Percentiles rank a stretch among this genome's conserved stretches.
Evolutionary conservation across 2,888 invertebrate genomes (phyloP).

Genomic region (Mimachlamys varia): DNA sequence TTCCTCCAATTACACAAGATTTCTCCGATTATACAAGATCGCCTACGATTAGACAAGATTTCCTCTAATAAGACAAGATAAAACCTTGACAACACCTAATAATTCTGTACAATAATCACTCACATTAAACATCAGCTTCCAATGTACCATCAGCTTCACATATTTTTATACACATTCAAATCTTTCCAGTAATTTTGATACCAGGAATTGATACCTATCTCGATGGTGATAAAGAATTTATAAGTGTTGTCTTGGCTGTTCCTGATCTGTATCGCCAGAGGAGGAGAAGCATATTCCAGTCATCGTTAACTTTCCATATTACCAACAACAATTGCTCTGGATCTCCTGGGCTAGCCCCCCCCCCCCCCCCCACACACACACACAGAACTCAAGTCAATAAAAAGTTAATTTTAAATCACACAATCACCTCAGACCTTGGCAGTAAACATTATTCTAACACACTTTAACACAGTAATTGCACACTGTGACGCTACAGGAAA

Average conservation of each 20-base stretch:
- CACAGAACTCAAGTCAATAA: neutral
- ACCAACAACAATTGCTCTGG: neutral
- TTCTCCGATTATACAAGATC: no score
- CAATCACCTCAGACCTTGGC: neutral
- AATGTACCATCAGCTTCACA: neutral
- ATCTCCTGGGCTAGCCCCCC: neutral
- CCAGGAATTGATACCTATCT: neutral
- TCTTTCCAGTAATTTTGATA: neutral
- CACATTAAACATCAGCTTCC: neutral
- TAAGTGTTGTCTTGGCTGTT: neutral
- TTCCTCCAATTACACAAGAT: no score
- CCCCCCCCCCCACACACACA: no score
- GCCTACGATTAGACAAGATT: no score
- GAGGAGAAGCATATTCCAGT: no score
- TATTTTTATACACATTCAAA: neutral
- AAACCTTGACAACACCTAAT: neutral
- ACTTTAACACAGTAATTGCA: neutral
- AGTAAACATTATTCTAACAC: neutral
- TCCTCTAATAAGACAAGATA: no score
- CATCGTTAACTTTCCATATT: neutral
- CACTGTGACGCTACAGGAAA: neutral
- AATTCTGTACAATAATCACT: neutral
- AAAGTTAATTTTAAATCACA: neutral
- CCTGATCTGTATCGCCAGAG: neutral
- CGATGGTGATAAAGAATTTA: neutral